Conservation (phyloP, 2,797 vertebrate genomes). For the Rhinichthys osculus region DNA sequence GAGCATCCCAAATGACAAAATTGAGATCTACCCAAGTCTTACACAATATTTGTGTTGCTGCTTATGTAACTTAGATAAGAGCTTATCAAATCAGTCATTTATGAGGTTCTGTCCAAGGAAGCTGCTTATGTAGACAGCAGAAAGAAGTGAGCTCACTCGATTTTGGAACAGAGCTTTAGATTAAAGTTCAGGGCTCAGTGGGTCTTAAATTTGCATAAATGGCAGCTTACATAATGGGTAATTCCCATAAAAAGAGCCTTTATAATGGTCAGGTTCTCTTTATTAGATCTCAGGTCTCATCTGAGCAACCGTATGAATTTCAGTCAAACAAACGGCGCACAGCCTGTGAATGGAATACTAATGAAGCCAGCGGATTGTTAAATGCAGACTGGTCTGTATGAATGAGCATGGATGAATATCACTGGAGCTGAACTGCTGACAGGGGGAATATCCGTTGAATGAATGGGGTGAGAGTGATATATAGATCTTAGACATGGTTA, state of each 20-base stretch:
- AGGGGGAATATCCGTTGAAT: constrained; percentile 22
- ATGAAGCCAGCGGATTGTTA: constrained; percentile 43
- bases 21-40: neutral
- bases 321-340: constrained; percentile 25
- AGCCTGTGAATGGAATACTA: constrained; percentile 39
- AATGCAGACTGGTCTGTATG: constrained; percentile 39
- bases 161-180: neutral
- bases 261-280: constrained; percentile 16
- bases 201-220: constrained; percentile 17
- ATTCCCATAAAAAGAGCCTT: neutral
- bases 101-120: neutral
- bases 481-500: constrained; percentile 16
- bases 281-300: constrained; percentile 20
- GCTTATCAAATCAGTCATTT: neutral
- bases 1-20: neutral
- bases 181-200: too few relatives aligned
- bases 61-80: neutral
- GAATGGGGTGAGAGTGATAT: constrained; percentile 44
- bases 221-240: neutral
- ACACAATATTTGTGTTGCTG: neutral
- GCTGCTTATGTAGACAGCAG: neutral
- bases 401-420: constrained; percentile 43
- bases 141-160: neutral
- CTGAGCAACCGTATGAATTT: constrained; percentile 27
- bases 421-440: constrained; percentile 41